Conservation (phyloP, 2,113 vertebrate species). For the Silurus glanis region DNA sequence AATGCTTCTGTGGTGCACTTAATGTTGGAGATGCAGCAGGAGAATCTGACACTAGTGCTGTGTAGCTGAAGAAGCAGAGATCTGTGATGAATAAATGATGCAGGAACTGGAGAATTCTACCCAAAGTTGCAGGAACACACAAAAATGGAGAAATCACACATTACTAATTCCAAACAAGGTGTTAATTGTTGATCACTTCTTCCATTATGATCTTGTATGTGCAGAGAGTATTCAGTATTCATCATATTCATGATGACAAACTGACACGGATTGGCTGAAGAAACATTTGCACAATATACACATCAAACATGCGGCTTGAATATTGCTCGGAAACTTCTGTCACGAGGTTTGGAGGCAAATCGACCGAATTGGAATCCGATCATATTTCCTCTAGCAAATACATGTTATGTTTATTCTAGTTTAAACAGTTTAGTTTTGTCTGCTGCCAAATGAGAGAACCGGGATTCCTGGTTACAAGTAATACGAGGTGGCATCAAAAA, state of each 20-base stretch:
- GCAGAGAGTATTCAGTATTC: background rate
- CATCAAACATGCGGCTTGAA: background rate
- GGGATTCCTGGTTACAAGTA: background rate
- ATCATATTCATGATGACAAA: background rate
- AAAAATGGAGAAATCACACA: background rate
- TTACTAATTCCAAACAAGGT: background rate
- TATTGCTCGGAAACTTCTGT: background rate
- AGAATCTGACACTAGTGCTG: conserved; percentile 36
- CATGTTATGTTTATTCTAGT: background rate
- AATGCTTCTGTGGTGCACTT: background rate
- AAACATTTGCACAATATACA: background rate
- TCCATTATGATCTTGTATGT: background rate
- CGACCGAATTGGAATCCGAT: background rate
- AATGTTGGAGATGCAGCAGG: background rate
- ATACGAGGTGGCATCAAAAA: background rate
- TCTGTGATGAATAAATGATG: conserved; percentile 39
- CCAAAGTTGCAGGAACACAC: background rate
- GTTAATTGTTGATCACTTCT: background rate
- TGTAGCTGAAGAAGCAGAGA: background rate
- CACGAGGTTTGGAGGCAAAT: background rate
- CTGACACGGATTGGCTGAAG: background rate
- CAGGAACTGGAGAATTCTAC: background rate
- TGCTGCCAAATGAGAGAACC: background rate
- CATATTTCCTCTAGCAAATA: background rate
- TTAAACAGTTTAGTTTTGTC: too few relatives aligned